Conservation (phyloP, 2,113 vertebrate species). For the Dunckerocampus dactyliophorus region DNA sequence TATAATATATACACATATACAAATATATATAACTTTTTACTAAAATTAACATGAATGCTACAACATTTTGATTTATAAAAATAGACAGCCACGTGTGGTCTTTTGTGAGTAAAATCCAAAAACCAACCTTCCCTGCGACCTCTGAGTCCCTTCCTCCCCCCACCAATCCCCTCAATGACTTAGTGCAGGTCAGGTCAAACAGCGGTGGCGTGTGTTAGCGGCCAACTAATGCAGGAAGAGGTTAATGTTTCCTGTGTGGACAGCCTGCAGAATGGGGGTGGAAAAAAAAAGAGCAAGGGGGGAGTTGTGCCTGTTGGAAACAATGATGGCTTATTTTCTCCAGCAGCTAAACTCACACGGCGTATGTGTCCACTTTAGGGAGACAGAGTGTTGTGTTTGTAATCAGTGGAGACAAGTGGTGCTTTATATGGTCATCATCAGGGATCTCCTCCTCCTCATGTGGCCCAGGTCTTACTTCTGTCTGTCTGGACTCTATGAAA, state of each 20-base stretch:
- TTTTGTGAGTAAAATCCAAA: neutral
- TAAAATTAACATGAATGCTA: too few relatives aligned
- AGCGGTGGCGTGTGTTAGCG: conserved; percentile 22
- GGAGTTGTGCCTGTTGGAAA: conserved; percentile 16
- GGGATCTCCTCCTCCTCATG: conserved; percentile 4
- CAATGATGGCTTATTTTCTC: conserved; percentile 29
- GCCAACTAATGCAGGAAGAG: conserved; percentile 54
- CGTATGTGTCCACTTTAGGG: conserved; percentile 43
- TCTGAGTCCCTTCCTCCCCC: neutral
- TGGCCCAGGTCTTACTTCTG: conserved; percentile 43
- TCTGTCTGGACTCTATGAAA: conserved; percentile 28
- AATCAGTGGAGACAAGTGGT: conserved; percentile 31
- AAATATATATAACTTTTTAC: neutral
- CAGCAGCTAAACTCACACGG: conserved; percentile 29
- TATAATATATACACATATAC: too few relatives aligned
- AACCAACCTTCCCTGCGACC: too few relatives aligned
- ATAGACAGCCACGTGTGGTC: neutral
- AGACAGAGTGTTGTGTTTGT: conserved; percentile 22
- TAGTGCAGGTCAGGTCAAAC: conserved; percentile 1
- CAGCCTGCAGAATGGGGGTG: conserved; percentile 7
- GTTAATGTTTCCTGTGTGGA: conserved; percentile 66
- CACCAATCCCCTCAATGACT: neutral
- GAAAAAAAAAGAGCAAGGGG: conserved; percentile 17
- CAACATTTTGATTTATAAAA: too few relatives aligned
- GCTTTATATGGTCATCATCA: conserved; percentile 67